phyloP scores from a whole-genome alignment of 2,797 vertebrate genomes.

The Siniperca obscura region DNA sequence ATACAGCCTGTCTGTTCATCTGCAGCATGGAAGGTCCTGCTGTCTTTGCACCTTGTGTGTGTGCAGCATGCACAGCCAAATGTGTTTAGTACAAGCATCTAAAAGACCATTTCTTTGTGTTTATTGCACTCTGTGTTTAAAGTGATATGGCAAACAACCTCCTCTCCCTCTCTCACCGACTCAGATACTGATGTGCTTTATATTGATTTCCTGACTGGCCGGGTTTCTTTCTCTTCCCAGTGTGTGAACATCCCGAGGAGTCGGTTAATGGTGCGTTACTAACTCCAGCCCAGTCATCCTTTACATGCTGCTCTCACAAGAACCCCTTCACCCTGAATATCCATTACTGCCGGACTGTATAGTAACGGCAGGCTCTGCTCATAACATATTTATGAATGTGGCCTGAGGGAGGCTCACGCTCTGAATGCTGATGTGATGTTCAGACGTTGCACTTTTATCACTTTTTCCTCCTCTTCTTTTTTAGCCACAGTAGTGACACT shows the following conservation, averaged over 20 bases:
- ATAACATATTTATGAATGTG: slow-evolving; percentile 73
- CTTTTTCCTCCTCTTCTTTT: slow-evolving; percentile 26
- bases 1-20: background rate
- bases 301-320: slow-evolving; percentile 74
- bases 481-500: background rate
- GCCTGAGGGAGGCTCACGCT: slow-evolving; percentile 48
- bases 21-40: background rate
- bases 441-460: slow-evolving; percentile 41
- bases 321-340: slow-evolving; percentile 69
- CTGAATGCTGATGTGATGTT: slow-evolving; percentile 66
- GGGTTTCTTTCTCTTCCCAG: slow-evolving; percentile 42
- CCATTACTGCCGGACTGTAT: slow-evolving; percentile 66
- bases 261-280: slow-evolving; percentile 73
- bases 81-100: slow-evolving; percentile 9
- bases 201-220: slow-evolving; percentile 64
- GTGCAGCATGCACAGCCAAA: slow-evolving; percentile 5
- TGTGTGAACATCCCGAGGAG: slow-evolving; percentile 57
- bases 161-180: slow-evolving; percentile 9
- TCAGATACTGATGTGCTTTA: slow-evolving; percentile 51
- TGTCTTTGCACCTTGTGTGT: background rate
- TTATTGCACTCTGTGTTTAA: slow-evolving; percentile 41
- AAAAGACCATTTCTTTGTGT: slow-evolving; percentile 16
- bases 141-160: slow-evolving; percentile 39
- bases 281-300: slow-evolving; percentile 72
- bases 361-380: slow-evolving; percentile 41